Conservation (phyloP, 2,113 vertebrate genomes). For the Anser cygnoides region DNA sequence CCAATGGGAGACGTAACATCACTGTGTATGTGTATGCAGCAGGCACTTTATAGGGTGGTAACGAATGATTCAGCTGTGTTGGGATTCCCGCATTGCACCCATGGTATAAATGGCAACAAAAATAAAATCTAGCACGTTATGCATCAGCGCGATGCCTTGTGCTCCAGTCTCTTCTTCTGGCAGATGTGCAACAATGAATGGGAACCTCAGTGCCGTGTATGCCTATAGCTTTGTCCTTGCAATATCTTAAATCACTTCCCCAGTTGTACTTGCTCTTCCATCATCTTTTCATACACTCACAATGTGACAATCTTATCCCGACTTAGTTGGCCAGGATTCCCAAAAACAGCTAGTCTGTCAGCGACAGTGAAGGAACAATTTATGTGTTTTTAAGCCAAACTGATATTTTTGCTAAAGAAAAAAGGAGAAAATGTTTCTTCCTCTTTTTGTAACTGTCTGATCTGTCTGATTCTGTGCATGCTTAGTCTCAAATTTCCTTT, state of each 20-base stretch:
- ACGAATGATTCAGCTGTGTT: neutral
- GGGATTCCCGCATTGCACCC: neutral
- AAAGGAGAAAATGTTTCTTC: neutral
- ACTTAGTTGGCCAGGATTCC: neutral
- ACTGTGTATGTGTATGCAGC: neutral
- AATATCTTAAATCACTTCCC: neutral
- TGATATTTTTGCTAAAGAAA: neutral
- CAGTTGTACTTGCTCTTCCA: neutral
- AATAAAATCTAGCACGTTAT: neutral
- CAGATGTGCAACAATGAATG: neutral
- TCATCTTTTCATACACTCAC: fast-evolving
- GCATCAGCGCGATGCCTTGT: neutral
- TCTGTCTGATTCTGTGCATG: neutral
- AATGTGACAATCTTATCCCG: neutral
- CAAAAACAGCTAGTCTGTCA: neutral
- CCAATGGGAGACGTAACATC: neutral
- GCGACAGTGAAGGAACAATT: neutral
- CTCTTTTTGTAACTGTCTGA: neutral
- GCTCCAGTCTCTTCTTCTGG: neutral
- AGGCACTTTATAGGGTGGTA: neutral
- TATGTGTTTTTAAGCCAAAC: neutral
- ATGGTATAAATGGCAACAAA: neutral
- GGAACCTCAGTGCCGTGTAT: fast-evolving
- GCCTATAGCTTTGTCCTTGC: neutral
- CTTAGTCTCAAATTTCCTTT: neutral